phyloP scores from a whole-genome alignment of 2,888 invertebrate genomes.

The Byasa hedistus region DNA sequence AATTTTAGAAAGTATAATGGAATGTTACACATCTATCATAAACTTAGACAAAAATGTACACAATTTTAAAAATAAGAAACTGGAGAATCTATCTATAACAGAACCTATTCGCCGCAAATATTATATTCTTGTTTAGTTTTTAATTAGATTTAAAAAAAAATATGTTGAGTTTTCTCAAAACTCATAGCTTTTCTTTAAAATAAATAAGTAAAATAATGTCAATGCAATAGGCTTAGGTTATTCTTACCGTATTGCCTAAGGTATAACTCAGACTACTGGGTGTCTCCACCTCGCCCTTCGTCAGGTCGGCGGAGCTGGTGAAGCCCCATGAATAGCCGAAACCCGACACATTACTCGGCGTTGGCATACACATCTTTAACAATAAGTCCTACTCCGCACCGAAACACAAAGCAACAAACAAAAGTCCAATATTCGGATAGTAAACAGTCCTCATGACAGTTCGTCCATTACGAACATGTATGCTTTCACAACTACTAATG shows the following conservation, averaged over 20 bases:
- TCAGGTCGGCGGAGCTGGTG: conserved; percentile 72
- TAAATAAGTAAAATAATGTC: too few relatives aligned
- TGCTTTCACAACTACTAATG: conserved; percentile 76
- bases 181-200: too few relatives aligned
- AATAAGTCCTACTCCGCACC: conserved; percentile 52
- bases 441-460: conserved; percentile 78
- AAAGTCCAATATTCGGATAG: conserved; percentile 69
- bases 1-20: too few relatives aligned
- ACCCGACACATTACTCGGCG: conserved; percentile 76
- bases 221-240: background rate
- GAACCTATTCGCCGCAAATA: too few relatives aligned
- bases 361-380: conserved; percentile 78
- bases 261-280: conserved; percentile 76
- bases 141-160: too few relatives aligned
- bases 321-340: conserved; percentile 79
- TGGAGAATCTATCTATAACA: too few relatives aligned
- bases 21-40: too few relatives aligned
- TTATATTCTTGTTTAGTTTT: too few relatives aligned
- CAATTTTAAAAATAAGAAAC: too few relatives aligned
- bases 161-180: too few relatives aligned
- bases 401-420: conserved; percentile 68
- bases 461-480: conserved; percentile 74
- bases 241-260: conserved; percentile 71
- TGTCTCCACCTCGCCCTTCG: conserved; percentile 75
- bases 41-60: too few relatives aligned